Conservation (phyloP, 1,140 invertebrate genomes). For the Brachionus paranguensis region DNA sequence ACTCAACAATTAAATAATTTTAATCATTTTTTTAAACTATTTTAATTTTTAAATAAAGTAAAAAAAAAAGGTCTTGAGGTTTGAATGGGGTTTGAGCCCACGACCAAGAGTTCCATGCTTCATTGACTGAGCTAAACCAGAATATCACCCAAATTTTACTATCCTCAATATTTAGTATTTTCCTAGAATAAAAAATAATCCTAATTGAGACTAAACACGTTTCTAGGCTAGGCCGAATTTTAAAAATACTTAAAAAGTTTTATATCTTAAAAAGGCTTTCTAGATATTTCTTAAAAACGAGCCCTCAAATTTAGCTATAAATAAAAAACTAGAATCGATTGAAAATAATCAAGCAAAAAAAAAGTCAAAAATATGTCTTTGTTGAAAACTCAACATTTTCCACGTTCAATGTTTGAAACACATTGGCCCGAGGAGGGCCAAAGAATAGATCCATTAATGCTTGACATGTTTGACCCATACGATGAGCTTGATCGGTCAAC, state of each 20-base stretch:
- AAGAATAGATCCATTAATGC: not conserved
- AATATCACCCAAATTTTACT: not conserved
- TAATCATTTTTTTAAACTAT: not conserved
- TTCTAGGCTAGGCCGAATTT: not conserved
- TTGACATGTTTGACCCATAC: constrained; percentile 34
- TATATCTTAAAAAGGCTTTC: not conserved
- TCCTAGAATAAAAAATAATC: not conserved
- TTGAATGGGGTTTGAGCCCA: too few species aligned
- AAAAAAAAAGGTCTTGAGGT: not conserved
- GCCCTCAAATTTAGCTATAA: not conserved
- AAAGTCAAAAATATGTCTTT: not conserved
- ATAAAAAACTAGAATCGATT: not conserved
- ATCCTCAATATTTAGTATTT: not conserved
- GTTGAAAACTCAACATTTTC: not conserved
- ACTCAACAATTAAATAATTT: not conserved
- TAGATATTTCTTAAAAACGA: not conserved
- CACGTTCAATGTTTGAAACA: constrained; percentile 32
- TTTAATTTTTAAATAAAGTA: not conserved
- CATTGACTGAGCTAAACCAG: not conserved
- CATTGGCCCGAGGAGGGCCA: constrained; percentile 19
- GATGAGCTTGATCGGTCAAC: constrained; percentile 13
- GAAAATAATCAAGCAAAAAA: not conserved
- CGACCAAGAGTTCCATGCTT: too few species aligned
- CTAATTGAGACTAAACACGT: not conserved
- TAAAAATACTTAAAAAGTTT: not conserved